A percentile compares a stretch with the other conserved stretches of the same genome.
phyloP scores from a whole-genome alignment of 2,113 vertebrate species.

The Lota lota region DNA sequence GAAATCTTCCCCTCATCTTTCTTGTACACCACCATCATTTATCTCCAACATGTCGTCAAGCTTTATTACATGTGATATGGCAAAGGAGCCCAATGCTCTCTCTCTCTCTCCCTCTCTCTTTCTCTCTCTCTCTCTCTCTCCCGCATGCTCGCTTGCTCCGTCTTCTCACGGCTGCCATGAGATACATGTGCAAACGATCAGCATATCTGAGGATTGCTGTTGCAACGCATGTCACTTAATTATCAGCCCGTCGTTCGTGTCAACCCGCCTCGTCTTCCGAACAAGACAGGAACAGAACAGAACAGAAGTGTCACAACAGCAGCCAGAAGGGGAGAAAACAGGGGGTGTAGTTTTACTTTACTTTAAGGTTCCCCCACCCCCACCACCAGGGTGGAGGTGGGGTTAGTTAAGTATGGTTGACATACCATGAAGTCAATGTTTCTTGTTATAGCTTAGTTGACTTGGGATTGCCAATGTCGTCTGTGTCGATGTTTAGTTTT shows the following conservation, averaged over 20 bases:
- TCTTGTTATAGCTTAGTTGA: too few relatives aligned
- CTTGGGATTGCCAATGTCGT: too few relatives aligned
- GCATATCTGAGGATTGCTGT: constrained; percentile 55
- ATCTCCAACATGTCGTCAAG: constrained; percentile 49
- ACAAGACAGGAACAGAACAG: too few relatives aligned
- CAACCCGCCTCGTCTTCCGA: too few relatives aligned
- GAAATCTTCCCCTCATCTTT: constrained; percentile 30
- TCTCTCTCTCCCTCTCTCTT: not conserved
- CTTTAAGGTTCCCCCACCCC: too few relatives aligned
- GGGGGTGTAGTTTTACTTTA: too few relatives aligned
- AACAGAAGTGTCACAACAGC: too few relatives aligned
- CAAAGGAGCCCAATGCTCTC: not conserved
- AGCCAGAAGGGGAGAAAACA: too few relatives aligned
- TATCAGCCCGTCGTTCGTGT: constrained; percentile 48
- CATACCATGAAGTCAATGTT: too few relatives aligned
- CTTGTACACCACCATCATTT: constrained; percentile 39
- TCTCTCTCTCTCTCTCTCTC: not conserved
- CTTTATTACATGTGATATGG: constrained; percentile 41
- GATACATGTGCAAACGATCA: constrained; percentile 74
- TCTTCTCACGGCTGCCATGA: constrained; percentile 1
- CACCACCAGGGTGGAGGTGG: too few relatives aligned
- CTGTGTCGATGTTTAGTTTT: too few relatives aligned
- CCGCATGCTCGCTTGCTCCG: constrained; percentile 14
- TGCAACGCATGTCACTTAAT: constrained; percentile 76
- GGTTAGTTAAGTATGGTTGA: too few relatives aligned